A percentile compares a stretch with the other conserved stretches of the same genome.
phyloP scores from a whole-genome alignment of 2,797 vertebrate species.

The Anas bahamensis region DNA sequence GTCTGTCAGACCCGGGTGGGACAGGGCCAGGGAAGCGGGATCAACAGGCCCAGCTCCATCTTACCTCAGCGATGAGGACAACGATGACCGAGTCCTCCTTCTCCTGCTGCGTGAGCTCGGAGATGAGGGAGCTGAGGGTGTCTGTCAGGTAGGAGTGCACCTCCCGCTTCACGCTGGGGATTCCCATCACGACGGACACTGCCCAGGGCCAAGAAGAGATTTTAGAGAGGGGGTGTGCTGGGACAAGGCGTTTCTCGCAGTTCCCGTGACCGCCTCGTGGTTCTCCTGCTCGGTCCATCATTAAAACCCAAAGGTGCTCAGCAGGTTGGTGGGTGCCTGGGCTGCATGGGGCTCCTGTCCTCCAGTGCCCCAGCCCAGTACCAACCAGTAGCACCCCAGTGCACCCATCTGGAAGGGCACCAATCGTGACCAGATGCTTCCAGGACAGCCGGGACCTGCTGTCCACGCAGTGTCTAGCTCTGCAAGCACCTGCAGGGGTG shows the following conservation, averaged over 20 bases:
- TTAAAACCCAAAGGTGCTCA: not conserved
- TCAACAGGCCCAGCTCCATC: not conserved
- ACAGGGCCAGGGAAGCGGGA: not conserved
- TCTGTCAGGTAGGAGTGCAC: constrained; percentile 96
- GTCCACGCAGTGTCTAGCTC: not conserved
- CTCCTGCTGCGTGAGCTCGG: constrained; percentile 91
- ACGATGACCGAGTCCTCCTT: constrained; percentile 97
- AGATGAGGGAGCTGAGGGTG: constrained; percentile 95
- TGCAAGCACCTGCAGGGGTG: not conserved
- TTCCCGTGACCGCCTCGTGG: not conserved
- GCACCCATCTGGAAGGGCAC: not conserved
- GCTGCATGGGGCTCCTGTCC: not conserved
- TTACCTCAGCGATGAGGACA: constrained; percentile 95
- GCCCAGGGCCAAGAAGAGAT: constrained; percentile 52
- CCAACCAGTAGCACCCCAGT: not conserved
- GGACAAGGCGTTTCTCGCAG: not conserved
- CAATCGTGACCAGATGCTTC: not conserved
- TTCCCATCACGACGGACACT: constrained; percentile 98
- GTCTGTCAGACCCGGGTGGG: not conserved
- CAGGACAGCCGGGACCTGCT: not conserved
- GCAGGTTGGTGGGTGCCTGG: not conserved
- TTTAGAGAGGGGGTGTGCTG: constrained; percentile 5
- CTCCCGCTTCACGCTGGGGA: constrained; percentile 95
- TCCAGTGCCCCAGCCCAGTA: not conserved
- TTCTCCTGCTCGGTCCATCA: not conserved